Base-by-base conservation (phyloP, 2,888 invertebrate species). In the Drosophila borborema region DNA sequence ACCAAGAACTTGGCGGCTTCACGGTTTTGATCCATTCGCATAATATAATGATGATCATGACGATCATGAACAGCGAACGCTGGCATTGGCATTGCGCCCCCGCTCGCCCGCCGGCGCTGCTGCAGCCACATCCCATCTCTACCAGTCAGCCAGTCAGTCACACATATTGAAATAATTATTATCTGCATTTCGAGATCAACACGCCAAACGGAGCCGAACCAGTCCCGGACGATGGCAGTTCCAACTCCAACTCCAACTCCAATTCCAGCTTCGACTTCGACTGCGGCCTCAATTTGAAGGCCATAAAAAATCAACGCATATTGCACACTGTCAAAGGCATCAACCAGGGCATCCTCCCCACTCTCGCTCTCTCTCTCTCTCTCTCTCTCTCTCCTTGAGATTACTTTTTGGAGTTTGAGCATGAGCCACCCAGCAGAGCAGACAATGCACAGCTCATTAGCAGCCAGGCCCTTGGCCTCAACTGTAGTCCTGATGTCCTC, bases 161-260 rank as follows among this genome's bases (percentile, higher is more conserved):
- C 90, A 91, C 91, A 91, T 90, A 91, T 91, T 91, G 91, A 91
- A 91, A 91, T 91, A 91, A 91, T 91, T 91, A 91, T 91, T 91
- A 91, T 91, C 91, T 91, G 82, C 89, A 89, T 90, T 86, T 88
- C 65, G 84, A 86, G 91, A 91, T 91, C 90, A 83, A 75, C 77
- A 75, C 89, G 80, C 81, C 89, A 74, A 80, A 66, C 80, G 80
- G 55, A 80, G 72, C 80, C 76, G 75, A 77, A 79, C 75, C 76
- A 64, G 51, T 23, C 55, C 61, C 31, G 46, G 51, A 51, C 53
- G 55, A 59, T 60, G 58, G 60, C 31, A 55, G 20, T 53, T 53
- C 38, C 36, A 20, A 16, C 51, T 34, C 31, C 49, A 28, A 16
- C 34, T 16, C 23, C 16, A 14, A 14, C 46, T 23, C 31, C 49